Base-by-base conservation (phyloP, 1,140 invertebrate genomes). In the Anastatus disparis region DNA sequence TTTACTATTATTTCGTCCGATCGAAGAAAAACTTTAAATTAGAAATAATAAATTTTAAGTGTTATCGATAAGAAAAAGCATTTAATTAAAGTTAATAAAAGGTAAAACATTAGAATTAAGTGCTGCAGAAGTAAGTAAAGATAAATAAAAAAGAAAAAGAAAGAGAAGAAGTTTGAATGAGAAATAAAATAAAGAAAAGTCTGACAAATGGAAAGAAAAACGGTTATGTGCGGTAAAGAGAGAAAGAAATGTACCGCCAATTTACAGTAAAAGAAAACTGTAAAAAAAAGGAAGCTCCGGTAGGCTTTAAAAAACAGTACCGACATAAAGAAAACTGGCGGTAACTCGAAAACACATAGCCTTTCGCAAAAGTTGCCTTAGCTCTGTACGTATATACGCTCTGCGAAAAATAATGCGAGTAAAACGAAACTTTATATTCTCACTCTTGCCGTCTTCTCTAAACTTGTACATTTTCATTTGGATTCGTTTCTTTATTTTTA, bases 181-280 rank as follows among this genome's bases (percentile, higher is more conserved):
- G n/a, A n/a, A 27, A 52, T 38, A 31, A 56, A 56, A 46, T 42
- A 63, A 59, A 67, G 29, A 48, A n/a, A 50, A 66, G 35, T 15
- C 29, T 3, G 42, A 59, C 55, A 68, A 68, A 59, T 52, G 50
- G 65, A 58, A 59, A 68, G 65, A 59, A 24, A 59, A 68, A 59
- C 17, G 42, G 31, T 68, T 50, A 69, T 42, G 50, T 64, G 17
- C 26, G 56, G 59, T 38, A 20, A 38, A 61, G 15, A n/a, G 61
- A 58, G 52, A 44, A 61, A 44, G 58, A 52, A 55, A 27, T 59
- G 44, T 56, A 58, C 50, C 31, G 40, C 64, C 76, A 77, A 77
- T 77, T 75, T 74, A 77, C 76, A 75, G 74, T 77, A 73, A 77
- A 74, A 77, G 71, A 72, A 63, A 69, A 64, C 20, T 27, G 42